Evolutionary conservation across 37 sponge, comb jelly and placozoan species (phyloP).

Genomic region (Beroe forskalii): DNA sequence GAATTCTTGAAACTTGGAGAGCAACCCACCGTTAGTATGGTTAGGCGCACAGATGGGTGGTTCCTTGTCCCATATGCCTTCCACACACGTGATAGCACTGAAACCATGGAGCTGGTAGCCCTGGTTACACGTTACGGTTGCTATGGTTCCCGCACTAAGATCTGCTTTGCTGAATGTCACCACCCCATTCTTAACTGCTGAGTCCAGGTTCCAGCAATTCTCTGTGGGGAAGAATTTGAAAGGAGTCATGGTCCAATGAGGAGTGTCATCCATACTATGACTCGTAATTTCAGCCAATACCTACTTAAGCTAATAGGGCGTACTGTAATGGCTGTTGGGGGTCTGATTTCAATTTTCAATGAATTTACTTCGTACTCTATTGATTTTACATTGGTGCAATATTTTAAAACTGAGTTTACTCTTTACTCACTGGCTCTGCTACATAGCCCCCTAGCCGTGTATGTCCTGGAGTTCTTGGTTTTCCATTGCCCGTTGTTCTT

Average conservation of each 20-base stretch:
- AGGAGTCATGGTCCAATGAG: too few relatives aligned
- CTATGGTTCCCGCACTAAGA: neutral
- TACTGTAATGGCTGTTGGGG: too few relatives aligned
- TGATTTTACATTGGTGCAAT: too few relatives aligned
- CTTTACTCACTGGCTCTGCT: conserved; percentile 17
- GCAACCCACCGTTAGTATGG: too few relatives aligned
- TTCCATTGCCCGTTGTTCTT: neutral
- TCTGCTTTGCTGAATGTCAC: conserved; percentile 52
- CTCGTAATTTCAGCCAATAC: too few relatives aligned
- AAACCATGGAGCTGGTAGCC: neutral
- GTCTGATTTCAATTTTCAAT: too few relatives aligned
- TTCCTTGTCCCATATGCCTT: neutral
- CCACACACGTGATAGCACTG: neutral
- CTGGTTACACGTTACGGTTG: neutral
- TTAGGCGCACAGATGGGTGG: neutral
- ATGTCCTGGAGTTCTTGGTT: neutral
- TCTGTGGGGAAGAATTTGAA: too few relatives aligned
- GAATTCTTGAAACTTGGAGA: too few relatives aligned
- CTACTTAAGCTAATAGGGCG: too few relatives aligned
- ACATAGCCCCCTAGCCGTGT: neutral
- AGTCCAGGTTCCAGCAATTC: conserved; percentile 12
- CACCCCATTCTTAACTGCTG: neutral
- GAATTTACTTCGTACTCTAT: too few relatives aligned
- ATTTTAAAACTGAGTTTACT: too few relatives aligned
- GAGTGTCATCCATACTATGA: too few relatives aligned